A percentile compares a stretch with the other conserved stretches of the same genome.
These are phyloP conservation scores for Syncerus caffer DNA, from an alignment of 2,797 vertebrate genomes.

Conservation along the genomic window DNA sequence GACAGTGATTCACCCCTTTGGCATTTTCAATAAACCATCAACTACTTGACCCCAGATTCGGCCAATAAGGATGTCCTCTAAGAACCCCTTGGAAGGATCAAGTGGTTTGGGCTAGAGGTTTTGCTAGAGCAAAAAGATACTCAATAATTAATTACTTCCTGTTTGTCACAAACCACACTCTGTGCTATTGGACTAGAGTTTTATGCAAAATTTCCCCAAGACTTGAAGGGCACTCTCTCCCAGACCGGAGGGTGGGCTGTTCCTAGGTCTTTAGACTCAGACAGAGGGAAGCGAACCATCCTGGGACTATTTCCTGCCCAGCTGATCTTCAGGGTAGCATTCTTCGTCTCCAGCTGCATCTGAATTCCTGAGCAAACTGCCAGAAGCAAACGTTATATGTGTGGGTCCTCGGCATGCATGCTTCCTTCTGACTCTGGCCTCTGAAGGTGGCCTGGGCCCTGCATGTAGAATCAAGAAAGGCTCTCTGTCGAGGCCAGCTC, in stretches of 20 bases:
- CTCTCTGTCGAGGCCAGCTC: background rate
- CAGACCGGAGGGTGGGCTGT: background rate
- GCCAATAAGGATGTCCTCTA: background rate
- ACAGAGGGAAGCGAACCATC: background rate
- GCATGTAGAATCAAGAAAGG: background rate
- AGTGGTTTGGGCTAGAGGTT: background rate
- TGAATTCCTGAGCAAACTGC: conserved; percentile 27
- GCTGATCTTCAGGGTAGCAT: background rate
- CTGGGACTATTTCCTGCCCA: background rate
- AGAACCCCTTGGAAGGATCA: background rate
- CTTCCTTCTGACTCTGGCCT: background rate
- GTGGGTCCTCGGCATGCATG: background rate
- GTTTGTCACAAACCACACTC: conserved; percentile 24
- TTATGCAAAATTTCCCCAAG: background rate
- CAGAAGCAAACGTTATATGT: background rate
- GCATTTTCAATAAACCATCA: conserved; percentile 26
- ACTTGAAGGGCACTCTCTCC: background rate
- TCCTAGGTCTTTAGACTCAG: background rate
- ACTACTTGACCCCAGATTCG: background rate
- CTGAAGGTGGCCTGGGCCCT: background rate
- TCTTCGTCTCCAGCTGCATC: background rate
- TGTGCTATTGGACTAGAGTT: background rate
- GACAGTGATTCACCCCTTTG: background rate
- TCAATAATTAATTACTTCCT: conserved; percentile 35
- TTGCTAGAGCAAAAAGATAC: conserved; percentile 12